phyloP scores from a whole-genome alignment of 2,888 invertebrate species.

The Eulithis prunata region DNA sequence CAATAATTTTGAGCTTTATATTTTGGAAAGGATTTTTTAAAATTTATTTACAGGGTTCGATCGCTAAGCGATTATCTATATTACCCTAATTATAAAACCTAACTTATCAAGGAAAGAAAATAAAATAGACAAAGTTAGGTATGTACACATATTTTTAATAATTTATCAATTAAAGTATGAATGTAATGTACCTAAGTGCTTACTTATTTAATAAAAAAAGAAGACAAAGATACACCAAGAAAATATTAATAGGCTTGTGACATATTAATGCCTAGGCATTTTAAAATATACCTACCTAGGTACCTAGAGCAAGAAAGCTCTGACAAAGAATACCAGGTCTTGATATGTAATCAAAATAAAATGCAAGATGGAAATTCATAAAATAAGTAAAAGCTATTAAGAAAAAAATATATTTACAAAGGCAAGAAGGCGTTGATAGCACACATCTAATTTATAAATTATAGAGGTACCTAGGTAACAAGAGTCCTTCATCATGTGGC shows the following conservation, averaged over 20 bases:
- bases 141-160: not conserved
- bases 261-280: no score
- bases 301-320: no score
- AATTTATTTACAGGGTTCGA: no score
- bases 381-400: not conserved
- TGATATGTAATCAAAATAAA: constrained; percentile 28
- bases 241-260: no score
- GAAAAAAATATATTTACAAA: constrained; percentile 17
- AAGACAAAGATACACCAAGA: no score
- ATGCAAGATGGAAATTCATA: constrained; percentile 16
- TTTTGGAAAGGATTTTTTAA: no score
- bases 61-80: no score
- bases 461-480: not conserved
- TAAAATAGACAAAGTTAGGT: not conserved
- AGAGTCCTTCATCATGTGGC: no score
- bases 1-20: no score
- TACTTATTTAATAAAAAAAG: not conserved
- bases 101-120: not conserved
- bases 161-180: constrained; percentile 7
- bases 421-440: constrained; percentile 16
- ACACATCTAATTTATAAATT: not conserved
- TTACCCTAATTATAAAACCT: no score
- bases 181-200: no score
- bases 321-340: not conserved
- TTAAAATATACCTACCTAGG: no score